A percentile compares a stretch with the other conserved stretches of the same genome.
phyloP scores from a whole-genome alignment of 2,888 invertebrate genomes.

The Oligia strigilis region DNA sequence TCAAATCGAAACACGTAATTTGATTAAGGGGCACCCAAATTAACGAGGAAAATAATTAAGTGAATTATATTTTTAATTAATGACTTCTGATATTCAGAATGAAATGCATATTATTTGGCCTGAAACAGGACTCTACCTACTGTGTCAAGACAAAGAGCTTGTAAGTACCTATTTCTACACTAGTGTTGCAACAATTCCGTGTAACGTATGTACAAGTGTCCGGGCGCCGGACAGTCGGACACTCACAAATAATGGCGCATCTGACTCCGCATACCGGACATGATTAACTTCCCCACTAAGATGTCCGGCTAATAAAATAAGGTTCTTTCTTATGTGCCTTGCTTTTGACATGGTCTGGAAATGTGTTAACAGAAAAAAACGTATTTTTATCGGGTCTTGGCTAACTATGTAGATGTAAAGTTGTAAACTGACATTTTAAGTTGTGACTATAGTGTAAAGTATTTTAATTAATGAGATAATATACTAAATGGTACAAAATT shows the following conservation, averaged over 20 bases:
- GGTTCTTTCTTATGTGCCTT: neutral
- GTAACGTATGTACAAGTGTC: conserved; percentile 31
- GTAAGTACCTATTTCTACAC: neutral
- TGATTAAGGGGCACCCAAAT: neutral
- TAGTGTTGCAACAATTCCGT: conserved; percentile 10
- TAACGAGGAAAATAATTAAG: neutral
- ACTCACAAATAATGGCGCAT: conserved; percentile 54
- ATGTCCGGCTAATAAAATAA: conserved; percentile 48
- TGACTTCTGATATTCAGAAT: neutral
- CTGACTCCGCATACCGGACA: conserved; percentile 50
- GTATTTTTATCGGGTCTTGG: neutral
- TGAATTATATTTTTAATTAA: neutral
- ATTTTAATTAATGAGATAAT: neutral
- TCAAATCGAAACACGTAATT: neutral
- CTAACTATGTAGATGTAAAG: too few species aligned
- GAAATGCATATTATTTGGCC: neutral
- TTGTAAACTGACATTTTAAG: neutral
- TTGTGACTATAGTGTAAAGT: neutral
- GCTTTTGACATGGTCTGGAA: neutral
- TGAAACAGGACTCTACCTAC: neutral
- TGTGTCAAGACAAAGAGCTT: neutral
- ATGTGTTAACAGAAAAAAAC: neutral
- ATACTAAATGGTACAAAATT: neutral
- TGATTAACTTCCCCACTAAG: conserved; percentile 53
- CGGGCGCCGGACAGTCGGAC: conserved; percentile 14